Evolutionary conservation across 1,140 invertebrate species (phyloP).

Genomic region (Drosophila lacertosa): DNA sequence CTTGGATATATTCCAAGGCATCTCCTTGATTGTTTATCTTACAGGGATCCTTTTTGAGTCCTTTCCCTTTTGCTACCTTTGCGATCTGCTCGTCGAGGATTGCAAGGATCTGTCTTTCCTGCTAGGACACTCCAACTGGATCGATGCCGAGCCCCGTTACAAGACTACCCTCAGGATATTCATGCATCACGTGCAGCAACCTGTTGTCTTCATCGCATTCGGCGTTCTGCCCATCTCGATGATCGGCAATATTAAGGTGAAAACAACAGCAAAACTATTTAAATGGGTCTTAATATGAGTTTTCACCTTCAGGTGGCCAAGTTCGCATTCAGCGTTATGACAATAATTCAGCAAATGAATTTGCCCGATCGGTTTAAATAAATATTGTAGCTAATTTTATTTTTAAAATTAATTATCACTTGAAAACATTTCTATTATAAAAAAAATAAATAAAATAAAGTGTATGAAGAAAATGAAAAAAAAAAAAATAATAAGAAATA

Average conservation of each 20-base stretch:
- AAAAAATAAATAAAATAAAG: too few species aligned
- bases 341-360: constrained; percentile 5
- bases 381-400: too few species aligned
- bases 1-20: background rate
- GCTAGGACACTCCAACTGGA: constrained; percentile 22
- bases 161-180: constrained; percentile 19
- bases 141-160: constrained; percentile 24
- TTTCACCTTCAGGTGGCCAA: constrained; percentile 29
- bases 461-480: too few species aligned
- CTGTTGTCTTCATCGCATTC: constrained; percentile 16
- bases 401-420: too few species aligned
- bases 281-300: too few species aligned
- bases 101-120: background rate
- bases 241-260: constrained; percentile 25
- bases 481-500: too few species aligned
- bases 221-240: constrained; percentile 22
- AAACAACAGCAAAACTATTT: too few species aligned
- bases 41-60: background rate
- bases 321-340: constrained; percentile 27
- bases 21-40: background rate
- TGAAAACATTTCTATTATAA: too few species aligned
- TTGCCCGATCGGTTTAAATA: constrained; percentile 16
- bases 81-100: constrained; percentile 19
- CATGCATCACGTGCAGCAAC: constrained; percentile 14
- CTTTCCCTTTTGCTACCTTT: constrained; percentile 30